phyloP scores from a whole-genome alignment of 2,888 invertebrate genomes.

The Empis livida region DNA sequence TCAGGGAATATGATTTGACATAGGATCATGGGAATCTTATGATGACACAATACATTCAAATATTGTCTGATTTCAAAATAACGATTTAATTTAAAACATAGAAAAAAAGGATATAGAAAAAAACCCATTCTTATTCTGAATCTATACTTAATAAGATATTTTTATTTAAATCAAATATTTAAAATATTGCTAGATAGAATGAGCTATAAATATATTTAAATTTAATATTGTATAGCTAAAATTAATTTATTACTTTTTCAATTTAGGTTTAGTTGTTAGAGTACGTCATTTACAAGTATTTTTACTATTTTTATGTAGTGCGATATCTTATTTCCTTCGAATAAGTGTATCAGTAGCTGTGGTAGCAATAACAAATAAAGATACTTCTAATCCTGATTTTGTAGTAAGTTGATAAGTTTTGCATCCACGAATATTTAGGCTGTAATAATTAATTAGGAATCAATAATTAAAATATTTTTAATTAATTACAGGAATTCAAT shows the following conservation, averaged over 20 bases:
- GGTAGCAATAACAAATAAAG: conserved; percentile 47
- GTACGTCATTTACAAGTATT: conserved; percentile 15
- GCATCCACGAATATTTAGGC: not conserved
- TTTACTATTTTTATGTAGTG: conserved; percentile 42
- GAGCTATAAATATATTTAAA: no score
- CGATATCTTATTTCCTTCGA: conserved; percentile 45
- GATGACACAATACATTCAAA: no score
- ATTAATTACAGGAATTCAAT: conserved; percentile 23
- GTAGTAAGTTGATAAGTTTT: conserved; percentile 25
- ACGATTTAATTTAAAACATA: no score
- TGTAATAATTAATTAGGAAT: not conserved
- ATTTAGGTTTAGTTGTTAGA: not conserved
- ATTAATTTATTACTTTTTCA: not conserved
- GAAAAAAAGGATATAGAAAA: no score
- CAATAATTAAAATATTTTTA: not conserved
- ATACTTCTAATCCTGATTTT: conserved; percentile 32
- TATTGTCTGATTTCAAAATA: no score
- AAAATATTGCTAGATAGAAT: no score
- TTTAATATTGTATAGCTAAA: no score
- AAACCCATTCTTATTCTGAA: no score
- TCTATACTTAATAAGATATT: no score
- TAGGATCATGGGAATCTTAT: no score
- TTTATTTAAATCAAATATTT: no score
- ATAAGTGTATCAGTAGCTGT: conserved; percentile 53
- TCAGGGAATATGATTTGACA: no score